Percentiles rank a stretch among this genome's conserved stretches.
Conservation (phyloP, 1,140 invertebrate genomes). For the Kradibia gibbosae region DNA sequence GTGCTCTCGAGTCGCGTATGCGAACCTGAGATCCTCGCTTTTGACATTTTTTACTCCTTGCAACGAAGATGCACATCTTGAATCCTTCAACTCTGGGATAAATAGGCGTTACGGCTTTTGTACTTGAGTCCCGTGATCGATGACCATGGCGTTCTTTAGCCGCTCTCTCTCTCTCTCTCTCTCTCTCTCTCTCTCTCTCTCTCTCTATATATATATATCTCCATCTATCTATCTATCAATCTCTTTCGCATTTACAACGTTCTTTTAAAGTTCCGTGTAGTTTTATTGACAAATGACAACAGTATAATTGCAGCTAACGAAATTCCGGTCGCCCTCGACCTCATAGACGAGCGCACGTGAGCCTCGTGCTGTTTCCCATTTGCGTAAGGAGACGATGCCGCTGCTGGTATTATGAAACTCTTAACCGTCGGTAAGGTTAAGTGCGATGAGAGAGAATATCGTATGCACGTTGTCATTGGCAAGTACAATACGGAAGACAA, state of each 20-base stretch:
- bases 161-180: too few relatives aligned
- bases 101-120: conserved; percentile 14
- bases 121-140: conserved; percentile 25
- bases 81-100: background rate
- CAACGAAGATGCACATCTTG: background rate
- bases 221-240: too few relatives aligned
- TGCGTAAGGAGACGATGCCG: background rate
- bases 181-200: too few relatives aligned
- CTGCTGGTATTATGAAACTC: background rate
- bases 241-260: background rate
- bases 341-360: background rate
- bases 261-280: background rate
- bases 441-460: background rate
- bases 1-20: background rate
- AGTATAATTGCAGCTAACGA: conserved; percentile 32
- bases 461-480: background rate
- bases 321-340: background rate
- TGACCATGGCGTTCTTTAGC: background rate
- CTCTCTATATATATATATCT: too few relatives aligned
- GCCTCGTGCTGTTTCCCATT: background rate
- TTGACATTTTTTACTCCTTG: background rate
- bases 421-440: background rate
- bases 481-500: background rate
- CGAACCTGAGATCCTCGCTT: background rate
- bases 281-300: conserved; percentile 45